A percentile compares a stretch with the other conserved stretches of the same genome.
These are phyloP conservation scores for Pituophis catenifer DNA, from an alignment of 2,113 vertebrate species.

Conservation along the genomic window DNA sequence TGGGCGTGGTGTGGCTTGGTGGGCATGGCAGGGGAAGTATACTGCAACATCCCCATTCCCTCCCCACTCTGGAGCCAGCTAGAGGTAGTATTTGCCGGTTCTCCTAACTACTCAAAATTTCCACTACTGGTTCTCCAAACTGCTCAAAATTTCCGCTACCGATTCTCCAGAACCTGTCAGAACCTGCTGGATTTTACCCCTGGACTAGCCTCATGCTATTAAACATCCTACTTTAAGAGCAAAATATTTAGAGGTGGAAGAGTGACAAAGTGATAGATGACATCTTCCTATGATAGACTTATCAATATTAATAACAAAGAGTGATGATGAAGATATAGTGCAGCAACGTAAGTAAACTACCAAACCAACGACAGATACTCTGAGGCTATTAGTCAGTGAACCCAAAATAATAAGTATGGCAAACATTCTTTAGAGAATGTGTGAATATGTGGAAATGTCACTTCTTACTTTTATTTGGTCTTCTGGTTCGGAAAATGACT, in stretches of 20 bases:
- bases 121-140: too few species aligned
- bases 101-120: too few species aligned
- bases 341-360: slow-evolving; percentile 16
- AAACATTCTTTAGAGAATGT: slow-evolving; percentile 35
- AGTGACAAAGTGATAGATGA: slow-evolving; percentile 50
- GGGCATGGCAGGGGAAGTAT: too few species aligned
- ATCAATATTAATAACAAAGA: slow-evolving; percentile 49
- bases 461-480: slow-evolving; percentile 1
- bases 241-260: slow-evolving; percentile 25
- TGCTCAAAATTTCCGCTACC: too few species aligned
- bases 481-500: background rate
- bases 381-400: slow-evolving; percentile 33
- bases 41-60: too few species aligned
- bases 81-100: too few species aligned
- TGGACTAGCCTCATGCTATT: slow-evolving; percentile 17
- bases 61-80: too few species aligned
- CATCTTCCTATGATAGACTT: slow-evolving; percentile 24
- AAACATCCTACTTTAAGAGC: slow-evolving; percentile 31
- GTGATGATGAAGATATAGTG: slow-evolving; percentile 12
- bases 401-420: slow-evolving; percentile 34
- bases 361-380: background rate
- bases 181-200: too few species aligned
- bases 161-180: too few species aligned
- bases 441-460: slow-evolving; percentile 8
- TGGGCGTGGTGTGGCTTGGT: too few species aligned